Percentiles rank a stretch among this genome's conserved stretches.
Evolutionary conservation across 92 coral and sea anemone genomes (phyloP).

Genomic region (Epizoanthus ramosus): DNA sequence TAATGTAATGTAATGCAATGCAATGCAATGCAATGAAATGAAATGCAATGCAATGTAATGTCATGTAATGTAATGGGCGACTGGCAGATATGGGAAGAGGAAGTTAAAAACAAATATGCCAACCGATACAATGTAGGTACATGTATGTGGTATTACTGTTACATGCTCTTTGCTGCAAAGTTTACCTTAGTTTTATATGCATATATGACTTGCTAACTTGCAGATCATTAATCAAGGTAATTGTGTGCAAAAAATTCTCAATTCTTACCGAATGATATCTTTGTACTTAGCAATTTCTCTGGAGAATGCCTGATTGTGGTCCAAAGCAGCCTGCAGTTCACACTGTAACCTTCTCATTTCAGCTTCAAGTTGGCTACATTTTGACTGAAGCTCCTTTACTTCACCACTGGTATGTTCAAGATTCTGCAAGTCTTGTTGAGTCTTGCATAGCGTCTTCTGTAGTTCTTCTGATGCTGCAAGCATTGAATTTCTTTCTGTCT

Average conservation of each 20-base stretch:
- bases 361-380: slow-evolving; percentile 50
- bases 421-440: slow-evolving; percentile 27
- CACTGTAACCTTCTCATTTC: slow-evolving; percentile 36
- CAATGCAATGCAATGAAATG: too few relatives aligned
- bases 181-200: too few relatives aligned
- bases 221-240: background rate
- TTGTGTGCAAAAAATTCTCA: background rate
- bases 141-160: too few relatives aligned
- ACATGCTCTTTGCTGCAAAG: too few relatives aligned
- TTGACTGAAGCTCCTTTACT: slow-evolving; percentile 44
- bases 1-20: too few relatives aligned
- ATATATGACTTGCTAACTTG: too few relatives aligned
- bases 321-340: slow-evolving; percentile 44
- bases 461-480: slow-evolving; percentile 16
- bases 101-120: too few relatives aligned
- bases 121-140: too few relatives aligned
- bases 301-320: slow-evolving; percentile 43
- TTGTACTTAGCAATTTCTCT: slow-evolving; percentile 56
- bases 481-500: slow-evolving; percentile 18
- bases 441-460: slow-evolving; percentile 16
- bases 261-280: slow-evolving; percentile 53
- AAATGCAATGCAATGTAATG: too few relatives aligned
- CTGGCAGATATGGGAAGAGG: too few relatives aligned
- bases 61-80: too few relatives aligned
- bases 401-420: slow-evolving; percentile 28